Conservation (phyloP, 2,113 vertebrate species). For the Hippocampus zosterae region DNA sequence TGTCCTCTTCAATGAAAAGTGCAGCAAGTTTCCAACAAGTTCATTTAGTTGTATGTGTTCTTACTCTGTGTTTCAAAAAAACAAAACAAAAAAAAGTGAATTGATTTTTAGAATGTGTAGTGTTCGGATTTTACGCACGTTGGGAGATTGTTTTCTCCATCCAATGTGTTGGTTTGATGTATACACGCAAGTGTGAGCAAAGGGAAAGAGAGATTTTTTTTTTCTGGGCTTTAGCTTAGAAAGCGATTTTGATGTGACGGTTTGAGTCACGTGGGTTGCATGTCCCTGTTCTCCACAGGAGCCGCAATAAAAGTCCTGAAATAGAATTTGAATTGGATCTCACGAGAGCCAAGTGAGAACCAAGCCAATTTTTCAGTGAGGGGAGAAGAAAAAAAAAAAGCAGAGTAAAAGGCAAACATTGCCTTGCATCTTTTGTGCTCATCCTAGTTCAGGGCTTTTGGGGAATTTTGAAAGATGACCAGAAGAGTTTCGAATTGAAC, state of each 20-base stretch:
- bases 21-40: slow-evolving; percentile 12
- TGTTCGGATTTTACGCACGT: slow-evolving; percentile 16
- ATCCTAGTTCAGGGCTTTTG: slow-evolving; percentile 9
- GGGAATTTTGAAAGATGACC: slow-evolving; percentile 21
- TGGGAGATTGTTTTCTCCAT: slow-evolving; percentile 32
- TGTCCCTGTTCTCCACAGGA: slow-evolving; percentile 41
- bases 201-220: slow-evolving; percentile 40
- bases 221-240: slow-evolving; percentile 47
- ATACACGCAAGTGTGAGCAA: not conserved
- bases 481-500: slow-evolving; percentile 6
- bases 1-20: slow-evolving; percentile 22
- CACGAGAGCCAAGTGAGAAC: slow-evolving; percentile 59
- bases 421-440: slow-evolving; percentile 15
- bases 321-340: slow-evolving; percentile 53
- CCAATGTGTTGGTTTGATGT: slow-evolving; percentile 13
- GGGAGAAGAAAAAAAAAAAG: slow-evolving; percentile 10
- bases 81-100: slow-evolving; percentile 17
- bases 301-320: slow-evolving; percentile 56
- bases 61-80: slow-evolving; percentile 10
- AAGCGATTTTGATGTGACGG: slow-evolving; percentile 31
- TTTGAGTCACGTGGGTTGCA: slow-evolving; percentile 47
- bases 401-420: slow-evolving; percentile 7
- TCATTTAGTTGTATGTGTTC: slow-evolving; percentile 23
- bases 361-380: slow-evolving; percentile 43
- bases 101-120: slow-evolving; percentile 31